Percentiles rank a stretch among this genome's conserved stretches.
Conservation (phyloP, 2,797 vertebrate genomes). For the Fundulus diaphanus region DNA sequence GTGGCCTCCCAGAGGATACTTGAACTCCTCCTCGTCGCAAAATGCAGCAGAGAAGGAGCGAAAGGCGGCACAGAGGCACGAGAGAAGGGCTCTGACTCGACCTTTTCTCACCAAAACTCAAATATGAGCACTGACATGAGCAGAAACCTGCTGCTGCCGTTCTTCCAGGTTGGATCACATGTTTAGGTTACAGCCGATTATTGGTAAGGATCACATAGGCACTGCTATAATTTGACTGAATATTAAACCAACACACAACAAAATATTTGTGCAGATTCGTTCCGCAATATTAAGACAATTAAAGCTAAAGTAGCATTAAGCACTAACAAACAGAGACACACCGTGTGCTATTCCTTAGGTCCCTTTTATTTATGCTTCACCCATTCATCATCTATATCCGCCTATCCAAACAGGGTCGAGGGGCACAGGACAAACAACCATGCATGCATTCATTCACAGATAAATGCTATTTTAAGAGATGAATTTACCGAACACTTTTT, state of each 20-base stretch:
- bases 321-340: neutral
- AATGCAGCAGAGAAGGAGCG: slow-evolving; percentile 40
- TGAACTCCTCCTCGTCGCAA: slow-evolving; percentile 24
- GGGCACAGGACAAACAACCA: too few species aligned
- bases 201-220: neutral
- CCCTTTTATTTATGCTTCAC: neutral
- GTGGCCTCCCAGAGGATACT: slow-evolving; percentile 34
- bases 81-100: slow-evolving; percentile 17
- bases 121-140: slow-evolving; percentile 13
- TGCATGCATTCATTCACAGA: too few species aligned
- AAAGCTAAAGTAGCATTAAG: neutral
- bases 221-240: neutral
- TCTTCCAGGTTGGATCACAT: neutral
- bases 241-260: neutral
- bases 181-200: neutral
- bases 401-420: too few species aligned
- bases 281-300: neutral
- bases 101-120: slow-evolving; percentile 15
- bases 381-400: too few species aligned
- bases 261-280: neutral
- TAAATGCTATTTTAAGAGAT: too few species aligned
- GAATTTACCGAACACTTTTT: too few species aligned
- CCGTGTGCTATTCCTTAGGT: too few species aligned
- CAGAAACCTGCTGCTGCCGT: slow-evolving; percentile 12
- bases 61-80: slow-evolving; percentile 1